Percentiles rank a stretch among this genome's conserved stretches.
These are phyloP conservation scores for Laticauda colubrina DNA, from an alignment of 2,113 vertebrate genomes.

Conservation along the genomic window DNA sequence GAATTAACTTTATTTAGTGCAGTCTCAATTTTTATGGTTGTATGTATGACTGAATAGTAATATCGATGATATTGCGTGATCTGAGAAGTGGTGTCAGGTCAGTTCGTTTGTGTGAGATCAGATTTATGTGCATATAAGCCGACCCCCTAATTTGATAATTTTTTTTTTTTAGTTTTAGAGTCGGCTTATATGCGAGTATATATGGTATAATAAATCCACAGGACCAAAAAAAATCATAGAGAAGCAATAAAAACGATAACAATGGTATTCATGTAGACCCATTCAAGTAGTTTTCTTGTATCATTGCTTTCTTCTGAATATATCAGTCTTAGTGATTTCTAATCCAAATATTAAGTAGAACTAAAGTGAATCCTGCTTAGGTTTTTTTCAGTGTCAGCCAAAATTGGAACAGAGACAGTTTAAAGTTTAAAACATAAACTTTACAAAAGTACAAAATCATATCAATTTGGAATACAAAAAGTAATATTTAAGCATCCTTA, in stretches of 20 bases:
- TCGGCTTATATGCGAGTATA: too few species aligned
- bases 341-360: background rate
- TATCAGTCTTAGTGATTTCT: background rate
- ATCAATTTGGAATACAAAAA: background rate
- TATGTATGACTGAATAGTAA: too few species aligned
- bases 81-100: too few species aligned
- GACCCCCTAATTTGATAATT: too few species aligned
- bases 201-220: background rate
- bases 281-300: background rate
- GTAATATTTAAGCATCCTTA: background rate
- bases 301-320: background rate
- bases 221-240: background rate
- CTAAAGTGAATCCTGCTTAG: background rate
- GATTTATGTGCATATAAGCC: too few species aligned
- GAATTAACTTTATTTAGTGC: too few species aligned
- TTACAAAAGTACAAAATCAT: background rate
- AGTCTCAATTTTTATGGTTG: too few species aligned
- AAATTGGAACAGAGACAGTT: background rate
- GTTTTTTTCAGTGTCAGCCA: background rate
- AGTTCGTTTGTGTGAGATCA: too few species aligned
- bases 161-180: too few species aligned
- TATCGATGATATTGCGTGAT: too few species aligned
- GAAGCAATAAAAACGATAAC: background rate
- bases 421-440: constrained; percentile 11
- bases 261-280: background rate